phyloP scores from a whole-genome alignment of 1,140 invertebrate species.

The Cydia splendana region DNA sequence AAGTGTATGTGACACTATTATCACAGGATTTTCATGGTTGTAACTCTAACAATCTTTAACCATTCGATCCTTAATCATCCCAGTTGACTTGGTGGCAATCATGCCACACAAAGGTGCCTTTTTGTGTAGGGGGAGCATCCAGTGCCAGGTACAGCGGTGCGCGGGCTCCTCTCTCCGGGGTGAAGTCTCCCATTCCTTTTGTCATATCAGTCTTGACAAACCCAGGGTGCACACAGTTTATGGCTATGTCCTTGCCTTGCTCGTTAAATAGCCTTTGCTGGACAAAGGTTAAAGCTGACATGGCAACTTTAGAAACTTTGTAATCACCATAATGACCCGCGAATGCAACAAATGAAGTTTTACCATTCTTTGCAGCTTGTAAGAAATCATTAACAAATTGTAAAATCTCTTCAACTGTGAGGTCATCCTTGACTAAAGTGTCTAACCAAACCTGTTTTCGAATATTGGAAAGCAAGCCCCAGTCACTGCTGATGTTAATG shows the following conservation, averaged over 20 bases:
- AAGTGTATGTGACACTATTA: slow-evolving; percentile 75
- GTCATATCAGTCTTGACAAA: slow-evolving; percentile 90
- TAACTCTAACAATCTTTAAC: slow-evolving; percentile 55
- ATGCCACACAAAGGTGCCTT: slow-evolving; percentile 79
- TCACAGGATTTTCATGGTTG: slow-evolving; percentile 66
- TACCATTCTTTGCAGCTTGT: slow-evolving; percentile 75
- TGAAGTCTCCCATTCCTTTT: slow-evolving; percentile 84
- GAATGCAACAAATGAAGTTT: slow-evolving; percentile 80
- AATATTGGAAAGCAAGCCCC: slow-evolving; percentile 82
- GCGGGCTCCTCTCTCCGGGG: slow-evolving; percentile 83
- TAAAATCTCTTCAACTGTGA: slow-evolving; percentile 81
- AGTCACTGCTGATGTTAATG: slow-evolving; percentile 87
- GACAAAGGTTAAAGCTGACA: slow-evolving; percentile 84
- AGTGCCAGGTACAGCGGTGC: slow-evolving; percentile 76
- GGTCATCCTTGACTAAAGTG: slow-evolving; percentile 76
- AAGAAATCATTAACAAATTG: slow-evolving; percentile 83
- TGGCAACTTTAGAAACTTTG: slow-evolving; percentile 86
- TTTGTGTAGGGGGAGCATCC: slow-evolving; percentile 69
- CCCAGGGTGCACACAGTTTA: slow-evolving; percentile 86
- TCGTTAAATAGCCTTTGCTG: slow-evolving; percentile 83
- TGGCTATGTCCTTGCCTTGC: slow-evolving; percentile 82
- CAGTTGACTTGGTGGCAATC: slow-evolving; percentile 77
- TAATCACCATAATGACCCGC: slow-evolving; percentile 82
- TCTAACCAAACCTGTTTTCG: slow-evolving; percentile 79
- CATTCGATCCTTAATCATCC: slow-evolving; percentile 70